Conservation (phyloP, 2,888 invertebrate genomes). For the Pristionchus fissidentatus region DNA sequence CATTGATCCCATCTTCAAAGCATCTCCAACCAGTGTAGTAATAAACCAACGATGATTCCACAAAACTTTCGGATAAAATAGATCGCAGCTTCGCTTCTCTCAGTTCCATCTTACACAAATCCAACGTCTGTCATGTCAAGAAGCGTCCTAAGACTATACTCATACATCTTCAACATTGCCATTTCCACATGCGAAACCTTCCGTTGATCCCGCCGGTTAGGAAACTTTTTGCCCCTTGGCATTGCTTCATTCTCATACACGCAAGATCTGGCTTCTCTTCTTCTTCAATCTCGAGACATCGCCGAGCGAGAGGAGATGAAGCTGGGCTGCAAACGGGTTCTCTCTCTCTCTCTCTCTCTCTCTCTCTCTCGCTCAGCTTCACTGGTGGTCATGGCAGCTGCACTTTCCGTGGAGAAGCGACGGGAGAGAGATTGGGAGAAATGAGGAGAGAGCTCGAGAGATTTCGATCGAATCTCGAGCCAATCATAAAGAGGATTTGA, state of each 20-base stretch:
- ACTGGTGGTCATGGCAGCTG: not conserved
- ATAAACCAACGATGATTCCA: no score
- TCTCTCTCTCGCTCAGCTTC: not conserved
- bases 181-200: not conserved
- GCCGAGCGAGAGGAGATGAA: constrained; percentile 12
- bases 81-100: no score
- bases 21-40: no score
- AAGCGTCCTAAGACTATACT: no score
- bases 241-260: constrained; percentile 24
- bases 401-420: not conserved
- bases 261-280: constrained; percentile 35
- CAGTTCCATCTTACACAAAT: no score
- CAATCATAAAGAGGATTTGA: constrained; percentile 5
- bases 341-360: not conserved
- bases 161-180: no score
- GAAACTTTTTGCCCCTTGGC: not conserved
- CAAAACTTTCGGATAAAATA: no score
- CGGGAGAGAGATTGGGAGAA: not conserved
- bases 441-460: constrained; percentile 11
- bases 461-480: not conserved
- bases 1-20: no score
- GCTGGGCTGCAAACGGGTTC: constrained; percentile 20
- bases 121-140: no score
- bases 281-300: constrained; percentile 25
- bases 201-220: not conserved